Evolutionary conservation across 1,140 invertebrate species (phyloP).

Genomic region (Drosophila tropicalis): DNA sequence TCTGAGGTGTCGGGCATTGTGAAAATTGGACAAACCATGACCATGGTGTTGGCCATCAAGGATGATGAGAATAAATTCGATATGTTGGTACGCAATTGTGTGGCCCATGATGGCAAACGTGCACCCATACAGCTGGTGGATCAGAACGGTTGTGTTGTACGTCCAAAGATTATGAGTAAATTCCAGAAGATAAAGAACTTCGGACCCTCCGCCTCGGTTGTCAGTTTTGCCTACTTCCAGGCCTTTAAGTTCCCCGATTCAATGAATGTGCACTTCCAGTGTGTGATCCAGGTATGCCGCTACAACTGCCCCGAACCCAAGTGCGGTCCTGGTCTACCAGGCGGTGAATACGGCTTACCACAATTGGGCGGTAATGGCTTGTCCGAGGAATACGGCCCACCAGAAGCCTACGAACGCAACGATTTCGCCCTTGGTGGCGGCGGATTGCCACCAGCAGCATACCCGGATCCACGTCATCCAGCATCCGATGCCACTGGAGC

Average conservation of each 20-base stretch:
- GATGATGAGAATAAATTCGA: conserved; percentile 98
- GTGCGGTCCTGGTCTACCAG: conserved; percentile 87
- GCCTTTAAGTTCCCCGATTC: conserved; percentile 98
- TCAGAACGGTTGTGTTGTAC: conserved; percentile 94
- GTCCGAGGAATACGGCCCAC: conserved; percentile 88
- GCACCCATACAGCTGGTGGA: conserved; percentile 96
- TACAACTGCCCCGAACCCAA: conserved; percentile 96
- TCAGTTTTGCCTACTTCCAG: conserved; percentile 97
- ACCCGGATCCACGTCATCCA: conserved; percentile 92
- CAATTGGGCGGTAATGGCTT: conserved; percentile 85
- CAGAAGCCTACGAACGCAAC: conserved; percentile 85
- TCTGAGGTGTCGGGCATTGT: conserved; percentile 97
- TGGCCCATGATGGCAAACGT: conserved; percentile 96
- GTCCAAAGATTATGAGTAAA: conserved; percentile 96
- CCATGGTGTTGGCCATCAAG: conserved; percentile 97
- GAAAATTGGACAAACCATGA: conserved; percentile 98
- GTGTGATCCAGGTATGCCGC: conserved; percentile 96
- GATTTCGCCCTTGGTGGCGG: conserved; percentile 89
- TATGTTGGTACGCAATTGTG: conserved; percentile 96
- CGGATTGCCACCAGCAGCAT: conserved; percentile 90
- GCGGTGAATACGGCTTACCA: conserved; percentile 88
- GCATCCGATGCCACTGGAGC: conserved; percentile 89
- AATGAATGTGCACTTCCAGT: conserved; percentile 99
- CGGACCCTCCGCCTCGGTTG: conserved; percentile 95
- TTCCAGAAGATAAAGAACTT: conserved; percentile 99